Evolutionary conservation across 2,797 vertebrate genomes (phyloP).

Genomic region (Pseudocheirus occidentalis): DNA sequence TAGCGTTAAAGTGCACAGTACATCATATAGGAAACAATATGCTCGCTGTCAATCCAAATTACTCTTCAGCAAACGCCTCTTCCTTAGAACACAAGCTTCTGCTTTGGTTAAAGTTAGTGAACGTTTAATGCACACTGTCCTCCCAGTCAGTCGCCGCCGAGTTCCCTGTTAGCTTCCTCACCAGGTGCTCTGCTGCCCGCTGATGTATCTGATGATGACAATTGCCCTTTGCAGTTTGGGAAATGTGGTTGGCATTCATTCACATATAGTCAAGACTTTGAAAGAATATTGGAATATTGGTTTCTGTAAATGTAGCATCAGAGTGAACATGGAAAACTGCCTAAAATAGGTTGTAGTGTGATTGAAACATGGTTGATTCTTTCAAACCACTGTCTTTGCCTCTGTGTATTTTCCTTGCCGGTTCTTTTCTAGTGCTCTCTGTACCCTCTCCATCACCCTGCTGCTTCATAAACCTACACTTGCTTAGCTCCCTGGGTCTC

Average conservation of each 20-base stretch:
- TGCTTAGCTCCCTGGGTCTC: not conserved
- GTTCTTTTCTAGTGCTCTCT: not conserved
- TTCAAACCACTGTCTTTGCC: not conserved
- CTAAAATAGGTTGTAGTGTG: accelerated
- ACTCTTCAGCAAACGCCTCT: constrained; percentile 35
- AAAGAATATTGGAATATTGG: accelerated
- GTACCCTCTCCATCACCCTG: not conserved
- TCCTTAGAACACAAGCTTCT: constrained; percentile 18
- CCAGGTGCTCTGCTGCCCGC: not conserved
- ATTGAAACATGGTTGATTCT: not conserved
- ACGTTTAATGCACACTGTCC: not conserved
- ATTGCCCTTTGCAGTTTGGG: not conserved
- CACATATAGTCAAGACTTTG: accelerated
- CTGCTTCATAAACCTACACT: not conserved
- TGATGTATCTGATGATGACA: not conserved
- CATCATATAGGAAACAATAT: constrained; percentile 78
- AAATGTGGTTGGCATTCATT: not conserved
- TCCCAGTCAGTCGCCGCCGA: not conserved
- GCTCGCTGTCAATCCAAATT: constrained; percentile 81
- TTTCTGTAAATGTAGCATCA: accelerated
- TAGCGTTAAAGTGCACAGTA: constrained; percentile 91
- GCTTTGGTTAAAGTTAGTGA: constrained; percentile 65
- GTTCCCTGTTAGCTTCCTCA: not conserved
- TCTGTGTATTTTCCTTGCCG: not conserved
- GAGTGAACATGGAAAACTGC: accelerated